These are phyloP conservation scores for Pomatostomus ruficeps DNA, from an alignment of 2,113 vertebrate species.

Conservation along the genomic window DNA sequence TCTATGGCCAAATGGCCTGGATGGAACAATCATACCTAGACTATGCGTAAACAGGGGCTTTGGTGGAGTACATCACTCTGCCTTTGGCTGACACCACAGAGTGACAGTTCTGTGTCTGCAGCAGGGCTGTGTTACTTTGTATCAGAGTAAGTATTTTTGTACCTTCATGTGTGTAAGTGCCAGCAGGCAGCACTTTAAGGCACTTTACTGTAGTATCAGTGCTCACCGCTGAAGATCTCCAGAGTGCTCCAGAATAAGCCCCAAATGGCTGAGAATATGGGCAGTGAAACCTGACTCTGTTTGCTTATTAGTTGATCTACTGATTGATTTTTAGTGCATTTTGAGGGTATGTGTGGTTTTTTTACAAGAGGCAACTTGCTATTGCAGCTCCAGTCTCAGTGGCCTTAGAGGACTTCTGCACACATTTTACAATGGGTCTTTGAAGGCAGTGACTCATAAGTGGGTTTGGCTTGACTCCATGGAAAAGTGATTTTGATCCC, in stretches of 20 bases:
- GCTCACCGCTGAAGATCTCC: neutral
- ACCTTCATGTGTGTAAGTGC: neutral
- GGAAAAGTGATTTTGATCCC: conserved; percentile 24
- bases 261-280: neutral
- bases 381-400: neutral
- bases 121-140: neutral
- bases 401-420: conserved; percentile 2
- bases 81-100: neutral
- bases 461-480: conserved; percentile 8
- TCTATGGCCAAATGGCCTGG: neutral
- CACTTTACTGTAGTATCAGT: neutral
- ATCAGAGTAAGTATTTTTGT: neutral
- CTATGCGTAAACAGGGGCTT: neutral
- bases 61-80: rapidly evolving
- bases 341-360: neutral
- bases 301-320: neutral
- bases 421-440: neutral
- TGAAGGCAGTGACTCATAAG: conserved; percentile 15
- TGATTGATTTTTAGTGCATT: neutral
- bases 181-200: neutral
- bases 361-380: neutral
- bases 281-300: neutral
- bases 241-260: neutral
- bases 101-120: neutral
- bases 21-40: neutral